phyloP scores from a whole-genome alignment of 1,140 invertebrate genomes.

The Orius laevigatus region DNA sequence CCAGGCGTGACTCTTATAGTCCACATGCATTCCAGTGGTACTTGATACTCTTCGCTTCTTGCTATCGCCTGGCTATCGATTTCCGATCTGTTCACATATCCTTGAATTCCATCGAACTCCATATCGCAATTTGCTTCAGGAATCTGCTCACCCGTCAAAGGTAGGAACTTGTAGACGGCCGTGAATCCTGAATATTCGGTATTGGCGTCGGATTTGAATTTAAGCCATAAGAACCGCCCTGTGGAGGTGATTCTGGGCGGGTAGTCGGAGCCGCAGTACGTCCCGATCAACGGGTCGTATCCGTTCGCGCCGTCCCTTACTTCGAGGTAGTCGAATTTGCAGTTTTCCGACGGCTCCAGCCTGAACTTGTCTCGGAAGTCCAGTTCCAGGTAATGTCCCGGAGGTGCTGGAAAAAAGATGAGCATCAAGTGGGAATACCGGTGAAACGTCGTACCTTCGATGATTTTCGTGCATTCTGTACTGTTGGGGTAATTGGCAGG shows the following conservation, averaged over 20 bases:
- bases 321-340: slow-evolving; percentile 70
- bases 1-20: slow-evolving; percentile 45
- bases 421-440: background rate
- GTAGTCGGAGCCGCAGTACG: slow-evolving; percentile 57
- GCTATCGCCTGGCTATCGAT: slow-evolving; percentile 35
- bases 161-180: slow-evolving; percentile 46
- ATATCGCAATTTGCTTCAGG: slow-evolving; percentile 32
- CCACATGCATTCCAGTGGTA: slow-evolving; percentile 68
- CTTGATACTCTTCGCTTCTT: slow-evolving; percentile 32
- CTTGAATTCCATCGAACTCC: slow-evolving; percentile 31
- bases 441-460: slow-evolving; percentile 47
- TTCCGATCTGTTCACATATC: slow-evolving; percentile 33
- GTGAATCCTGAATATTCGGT: slow-evolving; percentile 70
- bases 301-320: slow-evolving; percentile 72
- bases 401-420: slow-evolving; percentile 42
- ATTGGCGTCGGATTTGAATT: slow-evolving; percentile 68
- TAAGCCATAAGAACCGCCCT: slow-evolving; percentile 57
- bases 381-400: slow-evolving; percentile 52
- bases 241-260: slow-evolving; percentile 60
- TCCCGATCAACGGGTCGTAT: slow-evolving; percentile 45
- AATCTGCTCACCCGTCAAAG: slow-evolving; percentile 28
- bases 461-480: slow-evolving; percentile 47
- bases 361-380: slow-evolving; percentile 70
- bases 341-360: slow-evolving; percentile 54
- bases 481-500: slow-evolving; percentile 48